Evolutionary conservation across 2,113 vertebrate genomes (phyloP).

Genomic region (Thermophis baileyi): DNA sequence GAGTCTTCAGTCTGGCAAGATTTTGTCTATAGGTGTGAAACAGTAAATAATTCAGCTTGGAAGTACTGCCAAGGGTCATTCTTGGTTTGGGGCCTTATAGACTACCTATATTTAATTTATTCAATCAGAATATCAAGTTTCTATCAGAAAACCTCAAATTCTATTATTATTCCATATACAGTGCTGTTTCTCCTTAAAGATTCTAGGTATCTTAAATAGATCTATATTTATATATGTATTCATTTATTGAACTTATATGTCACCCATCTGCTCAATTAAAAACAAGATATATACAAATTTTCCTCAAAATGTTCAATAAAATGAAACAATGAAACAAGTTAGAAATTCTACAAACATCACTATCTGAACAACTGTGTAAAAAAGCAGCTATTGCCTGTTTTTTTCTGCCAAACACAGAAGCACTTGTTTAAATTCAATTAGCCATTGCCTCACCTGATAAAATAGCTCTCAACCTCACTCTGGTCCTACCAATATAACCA

Average conservation of each 20-base stretch:
- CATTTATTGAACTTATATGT: too few relatives aligned
- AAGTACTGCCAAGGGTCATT: background rate
- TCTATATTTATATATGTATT: background rate
- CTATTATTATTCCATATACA: background rate
- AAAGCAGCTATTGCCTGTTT: background rate
- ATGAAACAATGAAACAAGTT: conserved; percentile 13
- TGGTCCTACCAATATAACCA: background rate
- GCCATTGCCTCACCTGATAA: background rate
- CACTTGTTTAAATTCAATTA: background rate
- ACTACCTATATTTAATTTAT: background rate
- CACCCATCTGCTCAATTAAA: too few relatives aligned
- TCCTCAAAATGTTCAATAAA: conserved; percentile 2
- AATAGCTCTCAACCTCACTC: background rate
- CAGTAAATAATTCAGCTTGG: too few relatives aligned
- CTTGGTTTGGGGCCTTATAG: background rate
- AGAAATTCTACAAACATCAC: background rate
- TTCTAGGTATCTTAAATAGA: background rate
- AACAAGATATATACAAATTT: background rate
- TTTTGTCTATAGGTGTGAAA: too few relatives aligned
- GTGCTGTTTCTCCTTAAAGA: background rate
- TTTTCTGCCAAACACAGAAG: background rate
- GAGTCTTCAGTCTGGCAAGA: too few relatives aligned
- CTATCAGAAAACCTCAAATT: background rate
- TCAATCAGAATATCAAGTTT: background rate
- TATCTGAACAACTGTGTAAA: background rate